These are phyloP conservation scores for Ectropis grisescens DNA, from an alignment of 1,140 invertebrate species.

Conservation along the genomic window DNA sequence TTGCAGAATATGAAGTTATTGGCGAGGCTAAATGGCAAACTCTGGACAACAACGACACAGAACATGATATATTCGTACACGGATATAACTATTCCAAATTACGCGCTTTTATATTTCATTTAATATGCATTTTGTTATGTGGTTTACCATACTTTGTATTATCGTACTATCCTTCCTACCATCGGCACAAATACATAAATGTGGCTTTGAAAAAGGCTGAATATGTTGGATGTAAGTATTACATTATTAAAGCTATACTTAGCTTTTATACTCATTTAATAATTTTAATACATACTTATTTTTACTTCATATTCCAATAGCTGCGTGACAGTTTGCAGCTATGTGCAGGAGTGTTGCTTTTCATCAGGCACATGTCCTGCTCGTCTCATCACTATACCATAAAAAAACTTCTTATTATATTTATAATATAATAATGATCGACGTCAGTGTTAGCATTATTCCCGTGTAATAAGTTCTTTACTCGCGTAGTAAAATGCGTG, in stretches of 20 bases:
- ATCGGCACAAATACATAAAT: slow-evolving; percentile 63
- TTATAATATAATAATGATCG: no score
- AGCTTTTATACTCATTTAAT: no score
- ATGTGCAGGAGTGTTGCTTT: no score
- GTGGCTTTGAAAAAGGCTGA: slow-evolving; percentile 66
- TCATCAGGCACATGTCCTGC: no score
- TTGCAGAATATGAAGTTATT: slow-evolving; percentile 69
- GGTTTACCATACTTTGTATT: slow-evolving; percentile 68
- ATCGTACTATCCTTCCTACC: slow-evolving; percentile 63
- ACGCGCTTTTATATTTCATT: slow-evolving; percentile 56
- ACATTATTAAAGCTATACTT: slow-evolving; percentile 1
- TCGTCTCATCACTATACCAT: no score
- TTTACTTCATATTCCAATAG: no score
- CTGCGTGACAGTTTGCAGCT: no score
- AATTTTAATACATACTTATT: no score
- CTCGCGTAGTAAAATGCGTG: no score
- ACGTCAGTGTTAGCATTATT: no score
- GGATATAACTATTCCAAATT: slow-evolving; percentile 60
- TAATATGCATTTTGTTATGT: slow-evolving; percentile 51
- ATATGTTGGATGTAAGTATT: slow-evolving; percentile 62
- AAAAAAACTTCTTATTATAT: no score
- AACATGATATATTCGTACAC: slow-evolving; percentile 61
- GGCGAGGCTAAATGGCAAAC: slow-evolving; percentile 66
- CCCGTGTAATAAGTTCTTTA: no score
- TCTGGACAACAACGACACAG: slow-evolving; percentile 55